Conservation (phyloP, 2,888 invertebrate species). For the Octodonta nipae region DNA sequence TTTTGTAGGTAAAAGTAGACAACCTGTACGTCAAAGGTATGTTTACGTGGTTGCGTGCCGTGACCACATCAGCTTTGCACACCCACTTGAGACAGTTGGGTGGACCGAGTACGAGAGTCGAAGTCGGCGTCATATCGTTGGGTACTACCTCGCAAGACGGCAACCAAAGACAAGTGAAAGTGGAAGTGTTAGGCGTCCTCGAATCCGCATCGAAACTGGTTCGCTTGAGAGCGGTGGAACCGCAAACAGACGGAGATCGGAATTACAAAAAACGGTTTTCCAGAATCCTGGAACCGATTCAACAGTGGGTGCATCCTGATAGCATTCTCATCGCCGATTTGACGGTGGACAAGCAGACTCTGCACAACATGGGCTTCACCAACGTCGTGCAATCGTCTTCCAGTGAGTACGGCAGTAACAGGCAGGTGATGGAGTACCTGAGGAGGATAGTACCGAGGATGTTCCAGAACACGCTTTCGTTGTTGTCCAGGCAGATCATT, state of each 20-base stretch:
- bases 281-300: constrained; percentile 67
- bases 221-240: constrained; percentile 70
- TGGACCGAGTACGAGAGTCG: constrained; percentile 55
- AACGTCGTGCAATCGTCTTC: constrained; percentile 52
- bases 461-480: constrained; percentile 77
- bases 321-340: constrained; percentile 69
- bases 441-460: constrained; percentile 74
- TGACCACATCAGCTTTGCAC: constrained; percentile 69
- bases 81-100: constrained; percentile 63
- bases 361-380: constrained; percentile 65
- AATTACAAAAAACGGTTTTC: constrained; percentile 67
- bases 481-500: constrained; percentile 71
- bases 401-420: constrained; percentile 28
- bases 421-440: constrained; percentile 70
- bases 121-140: constrained; percentile 72
- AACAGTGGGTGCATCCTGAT: constrained; percentile 64
- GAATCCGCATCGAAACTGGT: constrained; percentile 61
- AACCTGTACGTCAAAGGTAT: constrained; percentile 53
- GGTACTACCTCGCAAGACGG: constrained; percentile 71
- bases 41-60: constrained; percentile 59
- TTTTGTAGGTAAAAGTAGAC: constrained; percentile 45
- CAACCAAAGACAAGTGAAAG: constrained; percentile 56
- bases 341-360: constrained; percentile 68
- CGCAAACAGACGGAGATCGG: constrained; percentile 61
- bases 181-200: constrained; percentile 73